A percentile compares a stretch with the other conserved stretches of the same genome.
Conservation (phyloP, 2,888 invertebrate genomes). For the Scaptomyza caliginosa region DNA sequence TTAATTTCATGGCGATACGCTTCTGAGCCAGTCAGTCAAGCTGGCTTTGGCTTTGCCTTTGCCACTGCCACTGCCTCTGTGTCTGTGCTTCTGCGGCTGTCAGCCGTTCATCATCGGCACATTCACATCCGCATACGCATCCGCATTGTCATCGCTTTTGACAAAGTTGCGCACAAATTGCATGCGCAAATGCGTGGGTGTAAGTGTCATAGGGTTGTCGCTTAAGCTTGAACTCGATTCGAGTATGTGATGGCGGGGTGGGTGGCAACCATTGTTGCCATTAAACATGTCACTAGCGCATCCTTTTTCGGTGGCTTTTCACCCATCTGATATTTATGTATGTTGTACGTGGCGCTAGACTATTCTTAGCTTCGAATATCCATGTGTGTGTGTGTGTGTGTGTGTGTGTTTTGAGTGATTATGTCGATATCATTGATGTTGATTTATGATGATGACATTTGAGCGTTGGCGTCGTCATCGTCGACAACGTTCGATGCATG, state of each 20-base stretch:
- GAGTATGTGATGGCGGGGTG: constrained; percentile 2
- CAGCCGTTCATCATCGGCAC: constrained; percentile 72
- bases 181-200: constrained; percentile 67
- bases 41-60: neutral
- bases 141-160: constrained; percentile 47
- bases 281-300: constrained; percentile 71
- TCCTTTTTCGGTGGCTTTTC: constrained; percentile 55
- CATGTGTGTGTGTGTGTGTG: constrained; percentile 8
- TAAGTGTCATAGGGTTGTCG: constrained; percentile 67
- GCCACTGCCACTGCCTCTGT: neutral
- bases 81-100: constrained; percentile 51
- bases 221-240: constrained; percentile 33
- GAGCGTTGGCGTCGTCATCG: constrained; percentile 16
- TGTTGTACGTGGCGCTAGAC: constrained; percentile 52
- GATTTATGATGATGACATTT: constrained; percentile 75
- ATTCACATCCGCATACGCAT: constrained; percentile 30
- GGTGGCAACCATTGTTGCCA: constrained; percentile 62
- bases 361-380: constrained; percentile 9
- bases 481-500: constrained; percentile 14
- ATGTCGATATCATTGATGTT: constrained; percentile 79
- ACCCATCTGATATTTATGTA: constrained; percentile 51
- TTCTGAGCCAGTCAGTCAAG: constrained; percentile 29
- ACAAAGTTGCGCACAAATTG: constrained; percentile 68
- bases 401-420: constrained; percentile 72
- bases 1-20: constrained; percentile 75